Evolutionary conservation across 2,113 vertebrate genomes (phyloP).

Genomic region (Cyanoderma ruficeps): DNA sequence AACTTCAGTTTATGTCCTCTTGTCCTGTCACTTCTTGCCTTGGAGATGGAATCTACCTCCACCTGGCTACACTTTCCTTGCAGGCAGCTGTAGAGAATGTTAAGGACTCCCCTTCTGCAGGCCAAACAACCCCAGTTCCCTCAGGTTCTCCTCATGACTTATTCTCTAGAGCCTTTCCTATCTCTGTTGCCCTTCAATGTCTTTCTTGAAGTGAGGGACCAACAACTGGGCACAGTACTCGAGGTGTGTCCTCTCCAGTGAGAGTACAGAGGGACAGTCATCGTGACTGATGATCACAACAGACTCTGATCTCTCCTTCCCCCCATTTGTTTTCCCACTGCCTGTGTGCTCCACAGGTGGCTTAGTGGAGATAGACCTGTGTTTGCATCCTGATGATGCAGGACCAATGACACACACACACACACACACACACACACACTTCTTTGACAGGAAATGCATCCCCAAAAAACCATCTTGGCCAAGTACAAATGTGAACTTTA

Average conservation of each 20-base stretch:
- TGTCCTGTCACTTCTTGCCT: background rate
- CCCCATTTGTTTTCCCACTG: background rate
- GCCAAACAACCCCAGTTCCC: background rate
- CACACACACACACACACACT: fast-evolving
- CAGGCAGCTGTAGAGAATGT: background rate
- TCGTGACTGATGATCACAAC: background rate
- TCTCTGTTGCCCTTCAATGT: background rate
- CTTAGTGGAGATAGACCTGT: background rate
- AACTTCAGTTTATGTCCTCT: background rate
- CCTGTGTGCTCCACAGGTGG: background rate
- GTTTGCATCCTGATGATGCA: background rate
- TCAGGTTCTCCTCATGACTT: background rate
- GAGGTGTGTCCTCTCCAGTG: background rate
- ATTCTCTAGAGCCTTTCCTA: background rate
- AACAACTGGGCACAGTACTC: background rate
- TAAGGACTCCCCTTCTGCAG: background rate
- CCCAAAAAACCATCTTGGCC: background rate
- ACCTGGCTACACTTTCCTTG: background rate
- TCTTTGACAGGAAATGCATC: background rate
- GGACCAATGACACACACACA: background rate
- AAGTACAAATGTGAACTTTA: background rate
- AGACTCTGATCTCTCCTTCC: background rate
- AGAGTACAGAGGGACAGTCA: background rate
- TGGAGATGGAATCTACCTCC: fast-evolving
- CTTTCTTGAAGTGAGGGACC: background rate